Base-by-base conservation (phyloP, 2,797 vertebrate species). In the Falco novaeseelandiae region DNA sequence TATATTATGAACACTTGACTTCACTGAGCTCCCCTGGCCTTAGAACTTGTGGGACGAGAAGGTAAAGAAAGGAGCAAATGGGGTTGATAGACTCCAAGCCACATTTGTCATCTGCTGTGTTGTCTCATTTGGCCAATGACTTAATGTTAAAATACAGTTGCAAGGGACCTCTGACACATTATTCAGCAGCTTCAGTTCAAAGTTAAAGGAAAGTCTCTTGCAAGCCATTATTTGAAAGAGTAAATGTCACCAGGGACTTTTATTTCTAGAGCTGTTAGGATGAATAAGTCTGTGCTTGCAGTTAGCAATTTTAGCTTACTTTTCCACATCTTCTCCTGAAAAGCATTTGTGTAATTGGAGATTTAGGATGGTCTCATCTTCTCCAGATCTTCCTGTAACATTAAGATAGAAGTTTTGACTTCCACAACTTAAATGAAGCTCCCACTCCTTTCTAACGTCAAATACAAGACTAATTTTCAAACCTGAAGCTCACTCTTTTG, bases 41-140 rank as follows among this genome's bases (percentile, higher is more conserved):
- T 34, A 4, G 27, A 9, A 23, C 4, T 36, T 59, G 27, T 49
- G 9, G 44, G 10, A 34, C 0, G 0, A 46, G 48, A 52, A 61
- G 78, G 14, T 6, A 11, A 42, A 71, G 25, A n/a, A 71, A 65
- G 59, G 25, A n/a, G 14, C 15, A 59, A 76, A 34, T n/a, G 14
- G 14, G 40, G 14, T 14, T 34, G 15, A 12, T 15, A 70, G 42
- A 42, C 61, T 91, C 14, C 29, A 92, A 54, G 18, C 27, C 34
- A 23, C 23, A 9, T 20, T 29, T 72, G 19, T 23, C 10, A 27
- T n/a, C 21, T 46, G 5, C 16, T 13, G 7, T 10, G 15, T 23
- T 40, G 32, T 5, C 8, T 96, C 5, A 23, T 62, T 42, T 91
- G 40, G 22, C 61, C 66, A 48, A 3, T 23, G 42, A 32, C 21